These are phyloP conservation scores for Misgurnus mizolepis DNA, from an alignment of 2,113 vertebrate genomes.

Conservation along the genomic window DNA sequence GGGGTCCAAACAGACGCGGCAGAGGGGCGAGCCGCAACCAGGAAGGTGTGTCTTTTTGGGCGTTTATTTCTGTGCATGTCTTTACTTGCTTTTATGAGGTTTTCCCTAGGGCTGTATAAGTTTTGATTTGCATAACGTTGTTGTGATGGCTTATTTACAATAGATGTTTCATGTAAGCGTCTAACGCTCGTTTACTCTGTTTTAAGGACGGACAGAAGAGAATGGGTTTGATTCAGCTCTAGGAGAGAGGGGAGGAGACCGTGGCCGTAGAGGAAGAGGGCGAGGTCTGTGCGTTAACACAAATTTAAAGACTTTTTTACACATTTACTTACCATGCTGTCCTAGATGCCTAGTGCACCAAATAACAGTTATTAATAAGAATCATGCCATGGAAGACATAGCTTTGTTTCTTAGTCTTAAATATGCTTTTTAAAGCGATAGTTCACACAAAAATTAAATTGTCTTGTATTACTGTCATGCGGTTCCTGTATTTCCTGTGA, in stretches of 20 bases:
- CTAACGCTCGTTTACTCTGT: not conserved
- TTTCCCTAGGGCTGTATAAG: not conserved
- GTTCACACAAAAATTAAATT: too few species aligned
- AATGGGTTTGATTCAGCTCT: constrained; percentile 87
- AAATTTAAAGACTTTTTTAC: not conserved
- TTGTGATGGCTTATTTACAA: not conserved
- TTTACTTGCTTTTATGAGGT: not conserved
- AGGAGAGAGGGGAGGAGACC: constrained; percentile 84
- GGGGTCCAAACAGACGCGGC: constrained; percentile 82
- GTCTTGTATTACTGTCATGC: too few species aligned
- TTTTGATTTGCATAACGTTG: not conserved
- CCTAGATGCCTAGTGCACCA: not conserved
- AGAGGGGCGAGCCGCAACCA: constrained; percentile 82
- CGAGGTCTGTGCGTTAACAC: constrained; percentile 74
- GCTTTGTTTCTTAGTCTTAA: too few species aligned
- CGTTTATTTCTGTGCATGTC: not conserved
- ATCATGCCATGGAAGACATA: too few species aligned
- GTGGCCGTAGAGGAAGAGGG: constrained; percentile 84
- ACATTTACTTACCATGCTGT: not conserved
- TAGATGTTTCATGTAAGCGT: not conserved
- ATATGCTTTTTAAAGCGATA: too few species aligned
- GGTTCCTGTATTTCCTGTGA: too few species aligned
- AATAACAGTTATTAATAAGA: too few species aligned
- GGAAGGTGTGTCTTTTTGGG: constrained; percentile 75
- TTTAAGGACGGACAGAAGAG: constrained; percentile 85